These are phyloP conservation scores for Oreotrochilus melanogaster DNA, from an alignment of 2,113 vertebrate species.

Conservation along the genomic window DNA sequence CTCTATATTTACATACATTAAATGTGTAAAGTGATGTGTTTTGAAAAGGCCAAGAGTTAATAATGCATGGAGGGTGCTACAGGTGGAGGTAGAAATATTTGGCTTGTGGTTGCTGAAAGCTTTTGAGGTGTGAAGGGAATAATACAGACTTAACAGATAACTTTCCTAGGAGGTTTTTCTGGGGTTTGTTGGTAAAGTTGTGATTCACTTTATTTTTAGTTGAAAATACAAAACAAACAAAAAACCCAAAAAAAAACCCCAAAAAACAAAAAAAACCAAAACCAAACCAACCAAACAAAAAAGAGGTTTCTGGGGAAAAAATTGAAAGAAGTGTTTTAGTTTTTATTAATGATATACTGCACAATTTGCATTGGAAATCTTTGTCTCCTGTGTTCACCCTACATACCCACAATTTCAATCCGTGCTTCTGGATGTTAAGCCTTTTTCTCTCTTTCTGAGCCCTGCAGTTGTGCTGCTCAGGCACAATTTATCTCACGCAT, in stretches of 20 bases:
- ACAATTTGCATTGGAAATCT: fast-evolving
- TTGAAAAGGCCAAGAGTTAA: background rate
- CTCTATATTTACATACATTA: background rate
- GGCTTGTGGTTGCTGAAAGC: background rate
- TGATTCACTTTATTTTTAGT: background rate
- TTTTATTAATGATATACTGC: background rate
- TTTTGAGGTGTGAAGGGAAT: background rate
- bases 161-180: background rate
- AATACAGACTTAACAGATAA: background rate
- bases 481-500: fast-evolving
- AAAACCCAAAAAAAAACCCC: too few relatives aligned
- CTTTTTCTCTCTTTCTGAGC: background rate
- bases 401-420: fast-evolving
- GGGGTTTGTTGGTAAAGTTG: background rate
- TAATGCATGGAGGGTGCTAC: background rate
- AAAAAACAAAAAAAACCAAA: too few relatives aligned
- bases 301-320: background rate
- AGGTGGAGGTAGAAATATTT: background rate
- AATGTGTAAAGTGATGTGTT: background rate
- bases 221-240: background rate
- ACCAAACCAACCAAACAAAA: too few relatives aligned
- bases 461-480: fast-evolving
- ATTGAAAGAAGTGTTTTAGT: background rate
- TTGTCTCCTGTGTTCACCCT: background rate
- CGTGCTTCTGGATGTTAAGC: background rate